These are phyloP conservation scores for Atlantisia rogersi DNA, from an alignment of 2,113 vertebrate species.

Conservation along the genomic window DNA sequence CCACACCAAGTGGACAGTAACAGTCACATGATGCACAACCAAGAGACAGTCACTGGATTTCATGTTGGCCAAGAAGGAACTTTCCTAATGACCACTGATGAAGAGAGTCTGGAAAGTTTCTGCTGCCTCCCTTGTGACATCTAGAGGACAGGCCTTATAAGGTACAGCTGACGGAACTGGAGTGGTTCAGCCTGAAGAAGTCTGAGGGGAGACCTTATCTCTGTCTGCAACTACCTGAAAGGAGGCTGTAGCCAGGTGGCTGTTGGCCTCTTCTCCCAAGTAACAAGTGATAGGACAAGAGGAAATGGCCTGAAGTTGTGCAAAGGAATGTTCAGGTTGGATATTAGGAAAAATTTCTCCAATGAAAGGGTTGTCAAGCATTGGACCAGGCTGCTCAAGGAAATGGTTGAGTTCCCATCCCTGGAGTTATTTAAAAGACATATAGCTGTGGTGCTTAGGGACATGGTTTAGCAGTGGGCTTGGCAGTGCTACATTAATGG, in stretches of 20 bases:
- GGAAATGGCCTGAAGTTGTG: neutral
- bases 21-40: neutral
- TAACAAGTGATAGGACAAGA: neutral
- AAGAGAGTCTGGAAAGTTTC: neutral
- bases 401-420: neutral
- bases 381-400: neutral
- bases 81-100: neutral
- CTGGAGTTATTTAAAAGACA: neutral
- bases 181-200: neutral
- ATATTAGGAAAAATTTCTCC: neutral
- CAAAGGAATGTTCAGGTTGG: neutral
- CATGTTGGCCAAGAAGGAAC: neutral
- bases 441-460: neutral
- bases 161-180: neutral
- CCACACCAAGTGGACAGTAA: neutral
- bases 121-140: neutral
- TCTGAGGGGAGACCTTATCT: neutral
- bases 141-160: neutral
- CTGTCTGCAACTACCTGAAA: neutral
- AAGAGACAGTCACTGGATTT: neutral
- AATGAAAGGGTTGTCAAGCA: neutral
- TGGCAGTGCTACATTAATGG: neutral
- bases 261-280: accelerated
- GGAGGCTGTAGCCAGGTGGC: neutral
- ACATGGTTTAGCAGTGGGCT: neutral